Evolutionary conservation across 1,140 invertebrate genomes (phyloP).

Genomic region (Ylistrum balloti): DNA sequence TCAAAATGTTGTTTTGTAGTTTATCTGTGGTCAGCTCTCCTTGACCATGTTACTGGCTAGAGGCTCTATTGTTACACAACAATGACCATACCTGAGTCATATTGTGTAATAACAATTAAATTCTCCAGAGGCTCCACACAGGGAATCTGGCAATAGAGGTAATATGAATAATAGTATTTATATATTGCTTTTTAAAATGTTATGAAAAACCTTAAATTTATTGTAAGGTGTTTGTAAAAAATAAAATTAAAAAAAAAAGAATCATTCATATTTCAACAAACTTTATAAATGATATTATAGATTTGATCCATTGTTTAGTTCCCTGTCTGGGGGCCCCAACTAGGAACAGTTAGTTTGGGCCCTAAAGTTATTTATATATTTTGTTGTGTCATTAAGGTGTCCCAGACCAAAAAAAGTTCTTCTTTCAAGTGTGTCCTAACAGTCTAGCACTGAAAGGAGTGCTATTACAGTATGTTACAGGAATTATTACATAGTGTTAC

Average conservation of each 20-base stretch:
- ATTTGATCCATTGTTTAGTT: background rate
- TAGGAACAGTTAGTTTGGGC: background rate
- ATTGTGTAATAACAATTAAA: conserved; percentile 20
- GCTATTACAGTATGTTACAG: background rate
- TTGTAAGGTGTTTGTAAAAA: too few species aligned
- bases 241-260: background rate
- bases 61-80: background rate
- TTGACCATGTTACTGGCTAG: background rate
- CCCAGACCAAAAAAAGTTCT: background rate
- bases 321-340: background rate
- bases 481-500: background rate
- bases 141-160: background rate
- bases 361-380: background rate
- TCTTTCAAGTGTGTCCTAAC: background rate
- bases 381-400: conserved; percentile 33
- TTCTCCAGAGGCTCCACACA: background rate
- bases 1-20: conserved; percentile 29
- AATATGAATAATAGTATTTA: too few species aligned
- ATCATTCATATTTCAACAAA: background rate
- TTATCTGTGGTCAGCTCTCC: background rate
- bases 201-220: too few species aligned
- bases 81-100: conserved; percentile 28
- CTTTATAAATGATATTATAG: background rate
- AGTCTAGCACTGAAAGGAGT: background rate
- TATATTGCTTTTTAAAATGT: too few species aligned